A percentile compares a stretch with the other conserved stretches of the same genome.
Evolutionary conservation across 2,797 vertebrate genomes (phyloP).

Genomic region (Myotis pilosus): DNA sequence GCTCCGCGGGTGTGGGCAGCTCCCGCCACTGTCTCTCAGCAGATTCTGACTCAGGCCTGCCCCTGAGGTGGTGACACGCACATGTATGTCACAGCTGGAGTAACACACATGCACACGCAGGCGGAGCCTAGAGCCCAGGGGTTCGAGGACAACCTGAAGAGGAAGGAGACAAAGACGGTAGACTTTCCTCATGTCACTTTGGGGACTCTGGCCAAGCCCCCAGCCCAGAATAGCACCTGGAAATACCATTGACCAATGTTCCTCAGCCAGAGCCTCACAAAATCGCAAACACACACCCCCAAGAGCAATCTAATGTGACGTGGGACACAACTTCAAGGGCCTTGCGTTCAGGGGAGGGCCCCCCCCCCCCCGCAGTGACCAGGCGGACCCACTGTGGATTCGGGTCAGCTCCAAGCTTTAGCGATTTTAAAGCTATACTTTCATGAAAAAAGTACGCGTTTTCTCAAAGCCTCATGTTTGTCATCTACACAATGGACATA

Average conservation of each 20-base stretch:
- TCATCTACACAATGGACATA: neutral
- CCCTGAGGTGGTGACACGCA: neutral
- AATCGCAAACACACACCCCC: fast-evolving
- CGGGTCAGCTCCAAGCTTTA: neutral
- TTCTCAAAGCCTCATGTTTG: neutral
- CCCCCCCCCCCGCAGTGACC: fast-evolving
- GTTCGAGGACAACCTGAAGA: neutral
- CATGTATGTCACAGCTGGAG: neutral
- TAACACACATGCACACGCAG: fast-evolving
- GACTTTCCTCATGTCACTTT: fast-evolving
- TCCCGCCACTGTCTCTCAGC: neutral
- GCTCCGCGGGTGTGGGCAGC: neutral
- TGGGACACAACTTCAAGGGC: fast-evolving
- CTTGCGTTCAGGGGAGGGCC: fast-evolving
- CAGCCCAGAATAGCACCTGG: neutral
- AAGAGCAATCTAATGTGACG: fast-evolving
- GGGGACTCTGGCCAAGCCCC: neutral
- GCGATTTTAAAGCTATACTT: neutral
- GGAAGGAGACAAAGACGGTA: neutral
- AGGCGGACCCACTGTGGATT: too few relatives aligned
- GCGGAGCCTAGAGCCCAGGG: neutral
- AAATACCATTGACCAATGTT: fast-evolving
- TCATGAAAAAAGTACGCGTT: neutral
- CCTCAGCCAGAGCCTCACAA: neutral
- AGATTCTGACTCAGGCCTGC: neutral